phyloP scores from a whole-genome alignment of 2,888 invertebrate genomes.

The Philopedon plagiatum region DNA sequence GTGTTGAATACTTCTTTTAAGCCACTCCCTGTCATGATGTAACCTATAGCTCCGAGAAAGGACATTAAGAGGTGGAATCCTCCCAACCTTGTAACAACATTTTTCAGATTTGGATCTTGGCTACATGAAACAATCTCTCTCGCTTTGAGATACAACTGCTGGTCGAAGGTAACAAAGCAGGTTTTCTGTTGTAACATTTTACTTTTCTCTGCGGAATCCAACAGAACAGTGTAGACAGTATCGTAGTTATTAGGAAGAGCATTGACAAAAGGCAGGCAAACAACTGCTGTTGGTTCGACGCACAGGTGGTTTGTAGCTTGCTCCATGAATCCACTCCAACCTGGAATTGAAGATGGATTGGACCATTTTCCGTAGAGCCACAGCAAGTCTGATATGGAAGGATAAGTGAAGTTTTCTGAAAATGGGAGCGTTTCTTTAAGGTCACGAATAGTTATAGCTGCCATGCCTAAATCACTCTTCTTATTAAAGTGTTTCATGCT shows the following conservation, averaged over 20 bases:
- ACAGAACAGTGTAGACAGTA: slow-evolving; percentile 58
- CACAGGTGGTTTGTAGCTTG: slow-evolving; percentile 45
- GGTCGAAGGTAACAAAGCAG: slow-evolving; percentile 28
- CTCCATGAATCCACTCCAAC: slow-evolving; percentile 58
- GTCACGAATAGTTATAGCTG: slow-evolving; percentile 53
- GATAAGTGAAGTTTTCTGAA: not conserved
- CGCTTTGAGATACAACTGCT: slow-evolving; percentile 22
- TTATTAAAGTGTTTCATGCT: slow-evolving; percentile 55
- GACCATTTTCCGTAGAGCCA: slow-evolving; percentile 50
- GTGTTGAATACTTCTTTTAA: slow-evolving; percentile 31
- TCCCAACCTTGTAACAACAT: slow-evolving; percentile 1
- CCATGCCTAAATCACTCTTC: slow-evolving; percentile 53
- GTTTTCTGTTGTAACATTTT: slow-evolving; percentile 23
- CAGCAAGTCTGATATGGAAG: not conserved
- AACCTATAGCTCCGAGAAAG: slow-evolving; percentile 37
- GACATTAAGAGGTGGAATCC: not conserved
- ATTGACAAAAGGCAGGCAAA: slow-evolving; percentile 59
- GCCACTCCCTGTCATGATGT: slow-evolving; percentile 53
- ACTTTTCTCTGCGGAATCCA: slow-evolving; percentile 49
- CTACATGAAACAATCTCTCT: slow-evolving; percentile 11
- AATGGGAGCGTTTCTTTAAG: slow-evolving; percentile 42
- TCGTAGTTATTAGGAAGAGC: slow-evolving; percentile 56
- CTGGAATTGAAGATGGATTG: slow-evolving; percentile 54
- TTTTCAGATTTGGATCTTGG: not conserved
- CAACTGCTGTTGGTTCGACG: slow-evolving; percentile 55